These are phyloP conservation scores for Marcusenius ussheri DNA, from an alignment of 2,113 vertebrate genomes.

Conservation along the genomic window DNA sequence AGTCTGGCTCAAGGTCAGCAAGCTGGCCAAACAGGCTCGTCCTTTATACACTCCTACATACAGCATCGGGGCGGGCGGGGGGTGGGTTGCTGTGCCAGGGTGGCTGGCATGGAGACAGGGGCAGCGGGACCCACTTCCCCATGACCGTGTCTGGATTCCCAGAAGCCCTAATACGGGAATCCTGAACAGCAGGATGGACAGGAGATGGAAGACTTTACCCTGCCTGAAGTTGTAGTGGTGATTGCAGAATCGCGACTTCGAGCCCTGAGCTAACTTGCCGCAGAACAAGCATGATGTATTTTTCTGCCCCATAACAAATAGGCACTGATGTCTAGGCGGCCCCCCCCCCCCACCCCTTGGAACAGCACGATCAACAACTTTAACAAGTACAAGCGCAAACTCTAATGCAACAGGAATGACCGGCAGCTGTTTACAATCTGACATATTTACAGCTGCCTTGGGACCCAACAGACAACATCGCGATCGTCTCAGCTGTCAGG, in stretches of 20 bases:
- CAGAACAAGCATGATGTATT: background rate
- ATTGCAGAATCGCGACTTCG: background rate
- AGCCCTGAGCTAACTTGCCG: background rate
- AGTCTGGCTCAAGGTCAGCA: constrained; percentile 10
- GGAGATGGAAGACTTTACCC: background rate
- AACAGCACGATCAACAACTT: background rate
- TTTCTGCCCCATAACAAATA: background rate
- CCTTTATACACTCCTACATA: background rate
- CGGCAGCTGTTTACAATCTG: constrained; percentile 47
- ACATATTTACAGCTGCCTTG: constrained; percentile 30
- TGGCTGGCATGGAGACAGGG: constrained; percentile 24
- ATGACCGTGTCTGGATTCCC: background rate
- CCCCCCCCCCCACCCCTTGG: background rate
- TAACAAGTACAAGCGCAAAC: background rate
- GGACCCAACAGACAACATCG: constrained; percentile 44
- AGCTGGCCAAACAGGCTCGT: constrained; percentile 21
- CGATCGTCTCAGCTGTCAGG: constrained; percentile 27
- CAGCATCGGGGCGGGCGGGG: background rate
- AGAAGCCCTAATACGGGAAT: background rate
- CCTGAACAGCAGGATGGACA: background rate
- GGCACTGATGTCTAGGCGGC: background rate
- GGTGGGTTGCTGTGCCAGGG: background rate
- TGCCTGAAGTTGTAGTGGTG: background rate
- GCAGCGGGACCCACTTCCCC: background rate
- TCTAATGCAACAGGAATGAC: constrained; percentile 17